Conservation (phyloP, 1,140 invertebrate genomes). For the Meloidogyne hapla region DNA sequence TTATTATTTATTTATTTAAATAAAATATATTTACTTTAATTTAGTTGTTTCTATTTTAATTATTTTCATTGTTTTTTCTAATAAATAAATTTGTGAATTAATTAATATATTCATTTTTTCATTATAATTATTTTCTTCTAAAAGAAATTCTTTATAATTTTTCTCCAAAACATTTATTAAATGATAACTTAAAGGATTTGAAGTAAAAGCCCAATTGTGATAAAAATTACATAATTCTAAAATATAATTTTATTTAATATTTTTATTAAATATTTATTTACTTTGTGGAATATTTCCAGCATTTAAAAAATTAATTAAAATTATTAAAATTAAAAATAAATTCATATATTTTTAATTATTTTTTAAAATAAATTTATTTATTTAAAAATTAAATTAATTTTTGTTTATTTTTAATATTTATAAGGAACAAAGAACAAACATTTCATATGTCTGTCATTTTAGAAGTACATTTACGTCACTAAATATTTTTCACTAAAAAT, state of each 20-base stretch:
- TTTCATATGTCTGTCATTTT: too few species aligned
- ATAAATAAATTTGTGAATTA: constrained; percentile 4
- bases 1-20: not conserved
- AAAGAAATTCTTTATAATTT: not conserved
- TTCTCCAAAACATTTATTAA: not conserved
- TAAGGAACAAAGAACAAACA: too few species aligned
- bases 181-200: not conserved
- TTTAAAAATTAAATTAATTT: too few species aligned
- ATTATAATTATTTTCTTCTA: not conserved
- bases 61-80: not conserved
- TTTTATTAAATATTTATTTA: too few species aligned
- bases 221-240: not conserved
- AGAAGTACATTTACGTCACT: too few species aligned
- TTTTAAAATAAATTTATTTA: too few species aligned
- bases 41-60: not conserved
- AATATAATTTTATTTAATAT: not conserved
- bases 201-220: not conserved
- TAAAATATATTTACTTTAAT: not conserved
- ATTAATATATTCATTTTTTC: not conserved
- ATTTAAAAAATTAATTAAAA: too few species aligned
- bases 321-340: too few species aligned
- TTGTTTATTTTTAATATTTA: too few species aligned
- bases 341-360: too few species aligned
- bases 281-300: too few species aligned
- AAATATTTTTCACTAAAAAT: too few species aligned